Percentiles rank a stretch among this genome's conserved stretches.
Conservation (phyloP, 2,888 invertebrate species). For the Cantharis nigra region DNA sequence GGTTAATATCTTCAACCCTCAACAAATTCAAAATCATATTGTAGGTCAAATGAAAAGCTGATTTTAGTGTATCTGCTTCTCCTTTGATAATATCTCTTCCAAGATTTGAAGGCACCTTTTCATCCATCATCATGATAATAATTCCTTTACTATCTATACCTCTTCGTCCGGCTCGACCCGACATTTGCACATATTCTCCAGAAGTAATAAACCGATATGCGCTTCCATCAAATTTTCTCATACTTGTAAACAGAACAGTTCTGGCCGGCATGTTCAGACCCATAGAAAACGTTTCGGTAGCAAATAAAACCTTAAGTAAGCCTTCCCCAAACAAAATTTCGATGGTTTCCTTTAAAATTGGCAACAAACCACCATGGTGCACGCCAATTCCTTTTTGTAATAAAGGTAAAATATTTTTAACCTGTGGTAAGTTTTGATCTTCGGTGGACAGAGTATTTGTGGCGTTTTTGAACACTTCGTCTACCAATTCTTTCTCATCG, state of each 20-base stretch:
- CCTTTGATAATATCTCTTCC: conserved; percentile 85
- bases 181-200: conserved; percentile 99
- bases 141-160: conserved; percentile 97
- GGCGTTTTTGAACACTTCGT: conserved; percentile 97
- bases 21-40: conserved; percentile 98
- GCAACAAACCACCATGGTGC: conserved; percentile 94
- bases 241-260: conserved; percentile 95
- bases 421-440: conserved; percentile 92
- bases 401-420: conserved; percentile 90
- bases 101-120: conserved; percentile 83
- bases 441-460: conserved; percentile 94
- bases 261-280: conserved; percentile 99
- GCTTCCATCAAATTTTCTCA: conserved; percentile 96
- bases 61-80: conserved; percentile 92
- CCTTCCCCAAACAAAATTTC: conserved; percentile 99
- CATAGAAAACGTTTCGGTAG: conserved; percentile 99
- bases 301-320: conserved; percentile 96
- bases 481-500: conserved; percentile 92
- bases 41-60: conserved; percentile 98
- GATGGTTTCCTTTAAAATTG: conserved; percentile 97
- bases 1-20: conserved; percentile 98
- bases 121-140: conserved; percentile 98
- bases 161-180: conserved; percentile 95
- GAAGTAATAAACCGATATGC: conserved; percentile 92
- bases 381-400: conserved; percentile 93